Evolutionary conservation across 37 sponge, comb jelly and placozoan genomes (phyloP).

Genomic region (Beroe ovata): DNA sequence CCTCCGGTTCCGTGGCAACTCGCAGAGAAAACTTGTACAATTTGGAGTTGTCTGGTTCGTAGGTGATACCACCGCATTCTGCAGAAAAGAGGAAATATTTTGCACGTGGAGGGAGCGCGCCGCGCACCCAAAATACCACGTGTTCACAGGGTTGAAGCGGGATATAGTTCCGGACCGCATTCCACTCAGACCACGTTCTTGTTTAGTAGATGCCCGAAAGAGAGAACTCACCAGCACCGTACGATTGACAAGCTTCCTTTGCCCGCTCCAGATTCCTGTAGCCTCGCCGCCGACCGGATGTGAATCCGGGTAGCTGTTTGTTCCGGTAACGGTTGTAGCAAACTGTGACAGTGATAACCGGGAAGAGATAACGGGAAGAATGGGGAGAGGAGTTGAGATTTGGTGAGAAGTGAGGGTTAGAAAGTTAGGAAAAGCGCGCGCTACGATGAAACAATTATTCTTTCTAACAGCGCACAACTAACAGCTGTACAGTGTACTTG

Average conservation of each 20-base stretch:
- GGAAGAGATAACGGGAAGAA: background rate
- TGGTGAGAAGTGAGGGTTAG: no score
- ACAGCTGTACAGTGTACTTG: no score
- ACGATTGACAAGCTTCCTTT: conserved; percentile 11
- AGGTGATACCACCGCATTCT: conserved; percentile 31
- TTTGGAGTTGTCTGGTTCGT: background rate
- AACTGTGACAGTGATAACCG: background rate
- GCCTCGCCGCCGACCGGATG: background rate
- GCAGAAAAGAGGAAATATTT: no score
- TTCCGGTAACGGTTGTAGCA: background rate
- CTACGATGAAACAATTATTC: no score
- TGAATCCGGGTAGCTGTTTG: background rate
- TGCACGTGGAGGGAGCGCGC: background rate
- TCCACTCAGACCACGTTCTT: background rate
- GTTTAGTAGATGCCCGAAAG: background rate
- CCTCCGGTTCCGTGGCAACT: background rate
- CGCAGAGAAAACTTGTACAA: conserved; percentile 42
- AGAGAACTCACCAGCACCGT: background rate
- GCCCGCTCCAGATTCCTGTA: conserved; percentile 17
- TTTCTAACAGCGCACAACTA: no score
- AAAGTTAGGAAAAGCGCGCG: no score
- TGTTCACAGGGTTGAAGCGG: background rate
- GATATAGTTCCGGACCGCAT: background rate
- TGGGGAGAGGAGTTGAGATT: background rate
- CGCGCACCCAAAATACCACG: background rate